phyloP scores from a whole-genome alignment of 1,140 invertebrate genomes.

The Sminthurinus signatus region DNA sequence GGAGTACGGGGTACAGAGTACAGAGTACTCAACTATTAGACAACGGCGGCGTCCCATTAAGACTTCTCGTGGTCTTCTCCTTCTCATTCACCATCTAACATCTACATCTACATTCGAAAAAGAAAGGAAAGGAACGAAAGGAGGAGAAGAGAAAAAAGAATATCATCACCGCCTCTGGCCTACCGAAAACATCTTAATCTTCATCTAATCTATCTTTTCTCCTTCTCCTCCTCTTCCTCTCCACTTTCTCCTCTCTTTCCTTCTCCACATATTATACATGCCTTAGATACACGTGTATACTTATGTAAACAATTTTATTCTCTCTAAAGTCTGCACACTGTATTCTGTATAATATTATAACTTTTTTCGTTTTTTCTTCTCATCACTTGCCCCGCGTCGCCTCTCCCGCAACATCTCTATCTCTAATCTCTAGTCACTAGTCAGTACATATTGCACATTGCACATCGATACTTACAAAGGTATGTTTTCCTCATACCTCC shows the following conservation, averaged over 20 bases:
- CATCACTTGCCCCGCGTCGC: too few species aligned
- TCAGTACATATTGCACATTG: too few species aligned
- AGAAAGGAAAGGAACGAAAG: not conserved
- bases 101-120: not conserved
- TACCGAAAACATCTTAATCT: slow-evolving; percentile 21
- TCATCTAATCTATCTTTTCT: slow-evolving; percentile 22
- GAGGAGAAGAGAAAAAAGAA: not conserved
- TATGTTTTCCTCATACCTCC: too few species aligned
- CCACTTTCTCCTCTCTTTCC: not conserved
- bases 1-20: not conserved
- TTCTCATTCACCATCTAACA: not conserved
- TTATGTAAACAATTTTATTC: too few species aligned
- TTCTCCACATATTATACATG: not conserved
- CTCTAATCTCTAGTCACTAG: too few species aligned
- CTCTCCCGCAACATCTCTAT: too few species aligned
- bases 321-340: too few species aligned
- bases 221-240: not conserved
- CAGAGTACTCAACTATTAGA: not conserved
- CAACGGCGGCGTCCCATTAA: not conserved
- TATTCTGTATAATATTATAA: too few species aligned
- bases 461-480: too few species aligned
- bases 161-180: not conserved
- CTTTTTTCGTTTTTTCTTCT: too few species aligned
- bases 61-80: not conserved
- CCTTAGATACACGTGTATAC: too few species aligned